A percentile compares a stretch with the other conserved stretches of the same genome.
Evolutionary conservation across 2,888 invertebrate genomes (phyloP).

Genomic region (Hyles lineata): DNA sequence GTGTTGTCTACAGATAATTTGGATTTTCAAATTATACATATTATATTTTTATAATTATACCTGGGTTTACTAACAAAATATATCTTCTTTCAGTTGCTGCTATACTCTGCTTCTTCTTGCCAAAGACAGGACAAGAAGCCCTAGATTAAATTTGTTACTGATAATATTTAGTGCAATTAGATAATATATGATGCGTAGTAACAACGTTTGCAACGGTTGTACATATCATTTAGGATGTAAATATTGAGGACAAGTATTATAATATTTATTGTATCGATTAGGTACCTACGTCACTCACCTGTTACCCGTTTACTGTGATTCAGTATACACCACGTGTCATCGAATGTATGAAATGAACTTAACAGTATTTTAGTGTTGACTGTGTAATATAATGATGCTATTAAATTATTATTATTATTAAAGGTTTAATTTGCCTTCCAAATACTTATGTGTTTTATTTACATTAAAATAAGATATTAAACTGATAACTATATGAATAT

Average conservation of each 20-base stretch:
- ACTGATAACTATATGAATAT: not conserved
- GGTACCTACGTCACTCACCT: constrained; percentile 44
- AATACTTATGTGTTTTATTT: constrained; percentile 57
- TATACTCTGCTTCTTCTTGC: constrained; percentile 89
- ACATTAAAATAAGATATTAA: not conserved
- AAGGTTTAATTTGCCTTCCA: constrained; percentile 69
- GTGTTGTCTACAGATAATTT: not conserved
- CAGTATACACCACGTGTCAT: constrained; percentile 68
- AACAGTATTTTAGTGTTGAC: constrained; percentile 83
- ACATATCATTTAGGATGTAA: constrained; percentile 79
- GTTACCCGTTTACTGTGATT: constrained; percentile 71
- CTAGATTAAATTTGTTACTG: constrained; percentile 83
- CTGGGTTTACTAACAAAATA: not conserved
- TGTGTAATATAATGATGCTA: constrained; percentile 80
- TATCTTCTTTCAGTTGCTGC: constrained; percentile 87
- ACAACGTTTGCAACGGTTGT: constrained; percentile 62
- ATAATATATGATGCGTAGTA: constrained; percentile 50
- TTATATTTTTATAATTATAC: not conserved
- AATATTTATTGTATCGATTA: constrained; percentile 50
- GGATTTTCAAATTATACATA: not conserved
- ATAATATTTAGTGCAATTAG: constrained; percentile 71
- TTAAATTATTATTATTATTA: constrained; percentile 82
- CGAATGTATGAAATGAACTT: constrained; percentile 66
- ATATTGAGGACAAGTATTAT: constrained; percentile 78
- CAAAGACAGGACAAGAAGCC: constrained; percentile 90